A percentile compares a stretch with the other conserved stretches of the same genome.
Evolutionary conservation across 1,140 invertebrate species (phyloP).

Genomic region (Drosophila sproati): DNA sequence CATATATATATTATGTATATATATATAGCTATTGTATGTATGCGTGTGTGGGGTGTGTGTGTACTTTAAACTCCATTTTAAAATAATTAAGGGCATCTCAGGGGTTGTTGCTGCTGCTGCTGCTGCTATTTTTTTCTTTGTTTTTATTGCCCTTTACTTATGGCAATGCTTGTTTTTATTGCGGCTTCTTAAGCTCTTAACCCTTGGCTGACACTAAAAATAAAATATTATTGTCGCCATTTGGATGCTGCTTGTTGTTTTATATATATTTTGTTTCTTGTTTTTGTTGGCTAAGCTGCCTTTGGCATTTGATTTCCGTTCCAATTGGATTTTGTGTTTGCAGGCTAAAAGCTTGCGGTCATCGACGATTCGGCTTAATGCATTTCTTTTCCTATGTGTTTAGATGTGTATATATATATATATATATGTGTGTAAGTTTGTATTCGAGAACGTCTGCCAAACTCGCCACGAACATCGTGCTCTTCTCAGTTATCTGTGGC

Average conservation of each 20-base stretch:
- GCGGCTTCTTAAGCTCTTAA: constrained; percentile 49
- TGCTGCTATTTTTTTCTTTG: background rate
- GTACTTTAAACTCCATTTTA: constrained; percentile 67
- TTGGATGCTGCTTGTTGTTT: constrained; percentile 27
- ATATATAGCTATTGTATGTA: background rate
- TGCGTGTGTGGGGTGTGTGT: background rate
- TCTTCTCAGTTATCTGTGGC: constrained; percentile 42
- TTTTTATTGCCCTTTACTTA: constrained; percentile 39
- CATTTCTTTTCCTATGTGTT: constrained; percentile 36
- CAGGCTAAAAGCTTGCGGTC: constrained; percentile 45
- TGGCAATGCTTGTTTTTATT: constrained; percentile 11
- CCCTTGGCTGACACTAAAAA: constrained; percentile 26
- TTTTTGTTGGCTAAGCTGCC: background rate
- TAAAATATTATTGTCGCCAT: constrained; percentile 41
- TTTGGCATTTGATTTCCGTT: constrained; percentile 54
- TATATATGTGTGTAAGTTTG: constrained; percentile 16
- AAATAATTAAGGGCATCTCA: constrained; percentile 62
- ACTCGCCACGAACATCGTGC: constrained; percentile 12
- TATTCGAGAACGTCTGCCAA: constrained; percentile 41
- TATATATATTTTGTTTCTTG: background rate
- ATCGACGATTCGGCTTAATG: constrained; percentile 55
- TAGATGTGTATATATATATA: constrained; percentile 16
- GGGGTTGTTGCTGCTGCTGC: constrained; percentile 39
- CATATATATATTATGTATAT: background rate
- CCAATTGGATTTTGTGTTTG: constrained; percentile 57